phyloP scores from a whole-genome alignment of 2,888 invertebrate genomes.

The Acheta domesticus region DNA sequence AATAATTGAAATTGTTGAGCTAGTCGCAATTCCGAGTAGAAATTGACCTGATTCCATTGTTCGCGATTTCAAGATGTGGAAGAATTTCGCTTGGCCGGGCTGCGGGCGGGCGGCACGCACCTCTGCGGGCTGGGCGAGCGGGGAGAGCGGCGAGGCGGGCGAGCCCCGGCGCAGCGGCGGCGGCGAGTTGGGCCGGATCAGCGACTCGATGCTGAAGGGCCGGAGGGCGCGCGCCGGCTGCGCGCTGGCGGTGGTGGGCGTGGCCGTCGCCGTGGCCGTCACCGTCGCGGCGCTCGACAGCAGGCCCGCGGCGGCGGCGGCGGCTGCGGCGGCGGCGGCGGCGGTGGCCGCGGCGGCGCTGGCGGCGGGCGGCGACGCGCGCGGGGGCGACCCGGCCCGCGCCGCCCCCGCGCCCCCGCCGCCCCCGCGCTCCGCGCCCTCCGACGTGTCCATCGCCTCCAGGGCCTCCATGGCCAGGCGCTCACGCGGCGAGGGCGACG shows the following conservation, averaged over 20 bases:
- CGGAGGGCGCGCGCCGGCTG: not conserved
- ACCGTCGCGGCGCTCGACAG: not conserved
- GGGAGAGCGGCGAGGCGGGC: not conserved
- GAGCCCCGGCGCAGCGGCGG: not conserved
- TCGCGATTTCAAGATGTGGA: too few species aligned
- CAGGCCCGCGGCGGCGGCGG: not conserved
- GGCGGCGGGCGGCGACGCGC: not conserved
- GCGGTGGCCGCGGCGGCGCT: not conserved
- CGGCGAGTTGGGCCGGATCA: not conserved
- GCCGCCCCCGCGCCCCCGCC: not conserved
- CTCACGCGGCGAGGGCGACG: too few species aligned
- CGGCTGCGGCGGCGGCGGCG: not conserved
- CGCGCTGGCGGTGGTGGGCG: not conserved
- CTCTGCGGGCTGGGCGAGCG: not conserved
- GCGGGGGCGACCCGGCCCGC: not conserved
- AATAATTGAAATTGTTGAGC: too few species aligned
- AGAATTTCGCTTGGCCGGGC: too few species aligned
- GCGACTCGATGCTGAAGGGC: conserved; percentile 7
- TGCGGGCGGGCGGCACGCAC: not conserved
- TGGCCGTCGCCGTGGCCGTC: not conserved
- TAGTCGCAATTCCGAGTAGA: too few species aligned
- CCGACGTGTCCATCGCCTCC: too few species aligned
- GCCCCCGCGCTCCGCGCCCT: not conserved
- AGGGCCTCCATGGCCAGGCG: too few species aligned
- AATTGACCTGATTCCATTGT: too few species aligned